These are phyloP conservation scores for Anoura caudifer DNA, from an alignment of 2,113 vertebrate species.

Conservation along the genomic window DNA sequence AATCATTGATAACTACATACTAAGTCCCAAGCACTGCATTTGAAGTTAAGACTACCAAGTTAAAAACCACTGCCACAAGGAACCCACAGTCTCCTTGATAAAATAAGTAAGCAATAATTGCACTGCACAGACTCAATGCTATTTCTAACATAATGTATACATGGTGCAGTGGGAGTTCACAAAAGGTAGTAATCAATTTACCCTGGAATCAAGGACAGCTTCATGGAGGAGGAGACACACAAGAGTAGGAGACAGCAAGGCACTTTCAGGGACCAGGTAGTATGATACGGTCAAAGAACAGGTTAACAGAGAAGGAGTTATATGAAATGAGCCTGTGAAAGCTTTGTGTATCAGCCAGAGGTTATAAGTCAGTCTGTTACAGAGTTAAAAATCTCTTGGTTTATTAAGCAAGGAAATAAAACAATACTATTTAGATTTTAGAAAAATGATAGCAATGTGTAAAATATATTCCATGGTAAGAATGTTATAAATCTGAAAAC, in stretches of 20 bases:
- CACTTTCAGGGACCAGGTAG: neutral
- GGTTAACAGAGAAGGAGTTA: neutral
- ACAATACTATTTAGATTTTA: neutral
- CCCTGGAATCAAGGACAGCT: neutral
- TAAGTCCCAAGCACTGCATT: neutral
- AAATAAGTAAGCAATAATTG: neutral
- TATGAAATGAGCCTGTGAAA: neutral
- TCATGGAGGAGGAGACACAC: neutral
- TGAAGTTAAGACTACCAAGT: neutral
- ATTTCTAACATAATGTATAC: neutral
- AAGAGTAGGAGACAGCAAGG: neutral
- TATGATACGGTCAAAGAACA: neutral
- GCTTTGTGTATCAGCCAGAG: neutral
- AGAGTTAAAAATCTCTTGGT: slow-evolving; percentile 10
- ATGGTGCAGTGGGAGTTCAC: neutral
- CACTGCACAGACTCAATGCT: neutral
- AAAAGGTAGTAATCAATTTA: neutral
- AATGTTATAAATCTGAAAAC: neutral
- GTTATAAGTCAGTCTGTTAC: neutral
- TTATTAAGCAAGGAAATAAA: neutral
- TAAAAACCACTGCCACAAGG: neutral
- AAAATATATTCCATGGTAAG: slow-evolving; percentile 8
- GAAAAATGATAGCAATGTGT: neutral
- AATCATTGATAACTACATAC: neutral
- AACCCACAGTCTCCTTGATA: neutral